Conservation (phyloP, 1,140 invertebrate genomes). For the Tetragnatha versicolor region DNA sequence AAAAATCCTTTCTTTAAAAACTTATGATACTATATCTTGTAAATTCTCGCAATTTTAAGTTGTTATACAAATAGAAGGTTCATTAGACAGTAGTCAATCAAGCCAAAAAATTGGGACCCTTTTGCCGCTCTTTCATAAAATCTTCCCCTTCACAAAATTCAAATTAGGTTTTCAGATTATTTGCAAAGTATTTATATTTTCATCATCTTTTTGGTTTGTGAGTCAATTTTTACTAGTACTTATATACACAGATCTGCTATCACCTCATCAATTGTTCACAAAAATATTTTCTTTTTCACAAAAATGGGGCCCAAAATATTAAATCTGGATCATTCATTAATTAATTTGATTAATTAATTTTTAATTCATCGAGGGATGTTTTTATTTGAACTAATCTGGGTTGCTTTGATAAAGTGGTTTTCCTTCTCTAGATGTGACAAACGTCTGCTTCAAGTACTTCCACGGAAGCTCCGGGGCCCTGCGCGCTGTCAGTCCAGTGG, state of each 20-base stretch:
- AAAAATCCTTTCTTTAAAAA: too few relatives aligned
- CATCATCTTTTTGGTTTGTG: too few relatives aligned
- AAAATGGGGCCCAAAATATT: neutral
- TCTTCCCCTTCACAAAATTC: too few relatives aligned
- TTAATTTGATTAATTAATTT: neutral
- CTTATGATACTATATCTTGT: too few relatives aligned
- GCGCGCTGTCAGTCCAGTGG: slow-evolving; percentile 63
- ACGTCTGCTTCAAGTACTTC: slow-evolving; percentile 66
- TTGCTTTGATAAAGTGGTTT: neutral
- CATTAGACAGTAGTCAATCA: too few relatives aligned
- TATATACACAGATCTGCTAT: neutral
- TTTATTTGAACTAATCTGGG: neutral
- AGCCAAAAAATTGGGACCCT: too few relatives aligned
- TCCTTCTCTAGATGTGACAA: slow-evolving; percentile 59
- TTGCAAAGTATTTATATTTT: too few relatives aligned
- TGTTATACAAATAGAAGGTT: too few relatives aligned
- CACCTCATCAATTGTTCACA: neutral
- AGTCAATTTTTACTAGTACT: too few relatives aligned
- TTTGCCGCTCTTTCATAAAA: too few relatives aligned
- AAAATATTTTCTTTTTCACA: neutral
- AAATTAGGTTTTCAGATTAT: too few relatives aligned
- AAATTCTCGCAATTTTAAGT: too few relatives aligned
- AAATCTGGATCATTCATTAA: neutral
- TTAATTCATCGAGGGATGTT: neutral
- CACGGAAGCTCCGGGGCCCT: slow-evolving; percentile 62